Conservation (phyloP, 1,140 invertebrate genomes). For the Chrysopa pallens region DNA sequence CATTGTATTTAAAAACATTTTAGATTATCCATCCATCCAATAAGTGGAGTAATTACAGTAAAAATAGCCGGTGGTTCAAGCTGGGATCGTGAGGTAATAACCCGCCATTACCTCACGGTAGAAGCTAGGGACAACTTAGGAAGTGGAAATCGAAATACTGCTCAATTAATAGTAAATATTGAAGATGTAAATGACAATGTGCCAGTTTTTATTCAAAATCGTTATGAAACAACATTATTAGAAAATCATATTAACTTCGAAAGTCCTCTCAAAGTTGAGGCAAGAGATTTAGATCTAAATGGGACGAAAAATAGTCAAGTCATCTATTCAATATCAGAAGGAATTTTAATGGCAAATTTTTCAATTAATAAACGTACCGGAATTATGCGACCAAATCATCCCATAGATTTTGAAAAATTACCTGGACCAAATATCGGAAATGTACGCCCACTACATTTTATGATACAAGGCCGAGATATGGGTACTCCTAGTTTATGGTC, state of each 20-base stretch:
- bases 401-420: constrained; percentile 66
- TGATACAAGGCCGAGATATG: constrained; percentile 59
- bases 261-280: constrained; percentile 55
- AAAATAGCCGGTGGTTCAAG: constrained; percentile 47
- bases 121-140: constrained; percentile 81
- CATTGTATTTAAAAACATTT: constrained; percentile 6
- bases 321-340: constrained; percentile 59
- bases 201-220: constrained; percentile 60
- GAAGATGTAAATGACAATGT: constrained; percentile 81
- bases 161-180: constrained; percentile 67
- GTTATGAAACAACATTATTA: constrained; percentile 65
- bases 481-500: constrained; percentile 58
- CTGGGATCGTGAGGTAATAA: constrained; percentile 75
- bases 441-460: constrained; percentile 52
- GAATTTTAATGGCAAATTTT: constrained; percentile 60
- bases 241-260: constrained; percentile 70
- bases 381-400: constrained; percentile 40
- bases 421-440: constrained; percentile 35
- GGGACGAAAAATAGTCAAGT: constrained; percentile 79
- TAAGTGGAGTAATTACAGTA: constrained; percentile 67
- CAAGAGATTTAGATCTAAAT: constrained; percentile 70
- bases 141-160: constrained; percentile 71
- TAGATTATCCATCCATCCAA: constrained; percentile 63
- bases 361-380: constrained; percentile 58
- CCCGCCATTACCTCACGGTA: constrained; percentile 75